Conservation (phyloP, 1,140 invertebrate genomes). For the Phortica variegata region DNA sequence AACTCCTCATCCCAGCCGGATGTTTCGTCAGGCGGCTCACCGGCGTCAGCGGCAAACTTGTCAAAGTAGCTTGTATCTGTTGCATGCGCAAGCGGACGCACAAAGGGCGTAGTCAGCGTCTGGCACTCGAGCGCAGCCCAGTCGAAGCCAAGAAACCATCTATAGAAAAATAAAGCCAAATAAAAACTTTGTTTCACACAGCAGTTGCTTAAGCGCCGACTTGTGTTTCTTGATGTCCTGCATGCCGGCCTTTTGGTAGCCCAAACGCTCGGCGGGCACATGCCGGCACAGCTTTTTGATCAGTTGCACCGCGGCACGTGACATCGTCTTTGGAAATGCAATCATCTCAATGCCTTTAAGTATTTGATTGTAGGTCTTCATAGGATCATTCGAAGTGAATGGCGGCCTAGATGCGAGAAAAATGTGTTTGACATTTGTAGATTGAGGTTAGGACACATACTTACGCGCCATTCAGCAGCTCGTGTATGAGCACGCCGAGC, state of each 20-base stretch:
- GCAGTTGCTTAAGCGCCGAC: constrained; percentile 61
- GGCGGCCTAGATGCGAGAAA: constrained; percentile 63
- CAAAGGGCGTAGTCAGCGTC: constrained; percentile 69
- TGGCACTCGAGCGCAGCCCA: constrained; percentile 71
- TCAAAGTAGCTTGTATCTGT: constrained; percentile 71
- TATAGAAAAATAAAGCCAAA: constrained; percentile 33
- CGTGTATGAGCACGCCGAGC: constrained; percentile 75
- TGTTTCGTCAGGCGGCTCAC: constrained; percentile 64
- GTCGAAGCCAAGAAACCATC: constrained; percentile 82
- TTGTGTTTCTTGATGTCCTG: constrained; percentile 89
- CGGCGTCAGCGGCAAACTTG: constrained; percentile 63
- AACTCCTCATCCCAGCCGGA: constrained; percentile 68
- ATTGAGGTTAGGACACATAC: constrained; percentile 6
- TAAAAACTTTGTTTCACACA: neutral
- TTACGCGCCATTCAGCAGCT: constrained; percentile 68
- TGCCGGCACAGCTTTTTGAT: constrained; percentile 85
- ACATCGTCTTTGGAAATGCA: constrained; percentile 75
- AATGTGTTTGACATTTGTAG: neutral
- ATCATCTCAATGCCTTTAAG: constrained; percentile 84
- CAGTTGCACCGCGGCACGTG: constrained; percentile 73
- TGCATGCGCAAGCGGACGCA: constrained; percentile 63
- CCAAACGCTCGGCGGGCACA: constrained; percentile 84
- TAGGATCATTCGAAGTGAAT: constrained; percentile 73
- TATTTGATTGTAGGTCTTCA: constrained; percentile 82
- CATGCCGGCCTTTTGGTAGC: constrained; percentile 85